phyloP scores from a whole-genome alignment of 2,888 invertebrate species.

The Desoria tigrina region DNA sequence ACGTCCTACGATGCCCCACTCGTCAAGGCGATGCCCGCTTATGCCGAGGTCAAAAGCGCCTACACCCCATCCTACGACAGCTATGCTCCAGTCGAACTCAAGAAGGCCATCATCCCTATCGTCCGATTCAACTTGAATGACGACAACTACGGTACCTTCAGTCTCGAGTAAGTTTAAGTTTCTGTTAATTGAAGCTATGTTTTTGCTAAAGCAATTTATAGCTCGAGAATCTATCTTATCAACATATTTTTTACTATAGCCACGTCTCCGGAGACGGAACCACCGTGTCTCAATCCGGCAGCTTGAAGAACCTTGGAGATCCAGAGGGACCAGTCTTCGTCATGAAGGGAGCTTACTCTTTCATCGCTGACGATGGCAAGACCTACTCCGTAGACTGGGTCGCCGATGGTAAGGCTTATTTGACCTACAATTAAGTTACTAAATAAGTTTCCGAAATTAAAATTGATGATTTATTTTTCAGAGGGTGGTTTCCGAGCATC shows the following conservation, averaged over 20 bases:
- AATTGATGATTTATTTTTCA: no score
- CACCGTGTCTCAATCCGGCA: slow-evolving; percentile 11
- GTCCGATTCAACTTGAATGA: slow-evolving; percentile 22
- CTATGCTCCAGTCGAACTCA: background rate
- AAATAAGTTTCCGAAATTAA: no score
- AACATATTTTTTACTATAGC: no score
- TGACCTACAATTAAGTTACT: no score
- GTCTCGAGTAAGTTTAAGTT: slow-evolving; percentile 11
- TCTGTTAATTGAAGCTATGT: no score
- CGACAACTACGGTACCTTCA: slow-evolving; percentile 29
- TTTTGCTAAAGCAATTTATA: no score
- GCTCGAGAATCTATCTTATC: no score
- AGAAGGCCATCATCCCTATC: slow-evolving; percentile 25
- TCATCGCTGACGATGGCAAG: slow-evolving; percentile 34
- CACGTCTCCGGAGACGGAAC: slow-evolving; percentile 23
- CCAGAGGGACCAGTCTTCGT: slow-evolving; percentile 32
- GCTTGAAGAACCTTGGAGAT: slow-evolving; percentile 27
- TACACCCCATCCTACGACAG: background rate
- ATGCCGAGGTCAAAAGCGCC: background rate
- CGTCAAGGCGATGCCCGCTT: background rate
- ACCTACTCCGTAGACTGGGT: slow-evolving; percentile 32
- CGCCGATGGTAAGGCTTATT: slow-evolving; percentile 22
- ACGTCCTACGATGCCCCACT: slow-evolving; percentile 10
- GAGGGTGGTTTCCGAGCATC: slow-evolving; percentile 17
- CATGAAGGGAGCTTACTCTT: slow-evolving; percentile 37